Evolutionary conservation across 2,888 invertebrate species (phyloP).

Genomic region (Hermodice carunculata): DNA sequence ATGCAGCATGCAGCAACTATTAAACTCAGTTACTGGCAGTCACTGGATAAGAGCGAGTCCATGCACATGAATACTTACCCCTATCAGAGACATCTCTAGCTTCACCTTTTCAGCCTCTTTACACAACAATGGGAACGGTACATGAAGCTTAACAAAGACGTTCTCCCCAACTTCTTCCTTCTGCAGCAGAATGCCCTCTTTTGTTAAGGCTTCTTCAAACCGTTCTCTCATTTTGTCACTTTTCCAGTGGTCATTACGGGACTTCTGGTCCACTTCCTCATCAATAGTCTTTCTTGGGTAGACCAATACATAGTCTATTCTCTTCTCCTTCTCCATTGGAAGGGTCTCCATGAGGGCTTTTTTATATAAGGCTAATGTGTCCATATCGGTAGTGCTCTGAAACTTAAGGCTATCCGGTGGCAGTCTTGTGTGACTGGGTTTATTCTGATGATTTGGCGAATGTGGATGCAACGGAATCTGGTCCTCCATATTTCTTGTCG

Average conservation of each 20-base stretch:
- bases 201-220: constrained; percentile 51
- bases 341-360: too few species aligned
- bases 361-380: too few species aligned
- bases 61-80: constrained; percentile 58
- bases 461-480: too few species aligned
- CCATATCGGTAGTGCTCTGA: too few species aligned
- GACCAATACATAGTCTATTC: constrained; percentile 66
- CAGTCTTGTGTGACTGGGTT: too few species aligned
- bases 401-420: too few species aligned
- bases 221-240: constrained; percentile 33
- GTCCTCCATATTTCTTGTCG: too few species aligned
- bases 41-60: too few species aligned
- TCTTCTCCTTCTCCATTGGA: constrained; percentile 44
- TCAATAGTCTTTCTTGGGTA: too few species aligned
- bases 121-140: constrained; percentile 63
- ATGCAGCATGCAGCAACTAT: too few species aligned
- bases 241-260: constrained; percentile 6
- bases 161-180: constrained; percentile 31
- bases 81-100: constrained; percentile 65
- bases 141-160: constrained; percentile 50
- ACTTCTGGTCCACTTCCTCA: constrained; percentile 28
- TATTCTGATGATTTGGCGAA: too few species aligned
- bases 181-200: constrained; percentile 59
- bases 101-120: constrained; percentile 64
- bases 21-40: too few species aligned